phyloP scores from a whole-genome alignment of 2,888 invertebrate species.

The Itoplectis maculator region DNA sequence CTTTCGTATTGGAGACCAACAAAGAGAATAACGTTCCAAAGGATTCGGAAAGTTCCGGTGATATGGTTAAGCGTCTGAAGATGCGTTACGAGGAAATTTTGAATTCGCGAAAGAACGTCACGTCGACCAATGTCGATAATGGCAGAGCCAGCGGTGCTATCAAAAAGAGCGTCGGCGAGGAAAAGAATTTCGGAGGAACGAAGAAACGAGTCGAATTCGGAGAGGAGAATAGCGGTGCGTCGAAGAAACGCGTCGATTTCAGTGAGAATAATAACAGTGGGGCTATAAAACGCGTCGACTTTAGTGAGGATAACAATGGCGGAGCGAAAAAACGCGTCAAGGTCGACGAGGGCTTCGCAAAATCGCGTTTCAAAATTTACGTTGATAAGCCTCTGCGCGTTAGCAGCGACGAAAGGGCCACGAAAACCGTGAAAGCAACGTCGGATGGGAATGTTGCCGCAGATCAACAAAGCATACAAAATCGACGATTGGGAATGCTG shows the following conservation, averaged over 20 bases:
- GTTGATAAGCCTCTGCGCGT: neutral
- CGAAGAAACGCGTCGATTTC: constrained; percentile 24
- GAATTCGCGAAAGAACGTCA: neutral
- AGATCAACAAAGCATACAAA: neutral
- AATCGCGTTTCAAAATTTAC: constrained; percentile 52
- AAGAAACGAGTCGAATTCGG: neutral
- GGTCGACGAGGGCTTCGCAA: constrained; percentile 23
- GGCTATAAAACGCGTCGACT: neutral
- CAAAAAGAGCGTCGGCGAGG: constrained; percentile 25
- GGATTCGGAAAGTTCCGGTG: constrained; percentile 2
- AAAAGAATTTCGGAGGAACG: neutral
- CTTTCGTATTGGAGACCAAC: neutral
- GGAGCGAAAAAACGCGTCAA: constrained; percentile 37
- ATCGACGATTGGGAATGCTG: constrained; percentile 22
- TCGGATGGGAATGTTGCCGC: neutral
- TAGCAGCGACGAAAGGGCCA: neutral
- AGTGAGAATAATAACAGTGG: neutral
- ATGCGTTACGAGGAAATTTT: constrained; percentile 43
- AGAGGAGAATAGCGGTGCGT: neutral
- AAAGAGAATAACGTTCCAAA: constrained; percentile 56
- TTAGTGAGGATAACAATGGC: neutral
- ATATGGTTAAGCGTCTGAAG: constrained; percentile 35
- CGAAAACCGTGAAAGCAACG: neutral
- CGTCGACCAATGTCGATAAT: neutral
- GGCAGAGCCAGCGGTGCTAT: constrained; percentile 25